Conservation (phyloP, 2,888 invertebrate genomes). For the Siphlonurus alternatus region DNA sequence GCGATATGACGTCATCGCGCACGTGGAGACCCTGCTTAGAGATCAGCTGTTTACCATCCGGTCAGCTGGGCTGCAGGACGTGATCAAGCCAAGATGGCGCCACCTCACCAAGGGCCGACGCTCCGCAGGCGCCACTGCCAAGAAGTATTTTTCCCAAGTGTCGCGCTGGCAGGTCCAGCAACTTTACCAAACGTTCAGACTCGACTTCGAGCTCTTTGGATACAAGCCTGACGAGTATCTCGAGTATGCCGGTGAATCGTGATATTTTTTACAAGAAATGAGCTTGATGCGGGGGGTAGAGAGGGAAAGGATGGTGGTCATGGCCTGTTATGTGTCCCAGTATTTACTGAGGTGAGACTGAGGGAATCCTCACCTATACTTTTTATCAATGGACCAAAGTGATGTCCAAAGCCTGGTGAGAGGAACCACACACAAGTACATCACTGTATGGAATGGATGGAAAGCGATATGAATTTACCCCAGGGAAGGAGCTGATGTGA, state of each 20-base stretch:
- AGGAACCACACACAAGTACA: no score
- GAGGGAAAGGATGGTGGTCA: no score
- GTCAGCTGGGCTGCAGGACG: conserved; percentile 20
- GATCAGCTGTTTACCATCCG: conserved; percentile 32
- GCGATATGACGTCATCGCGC: conserved; percentile 33
- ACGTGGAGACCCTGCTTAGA: conserved; percentile 32
- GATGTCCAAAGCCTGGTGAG: no score
- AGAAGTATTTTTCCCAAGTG: conserved; percentile 29
- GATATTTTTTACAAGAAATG: background rate
- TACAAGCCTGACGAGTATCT: conserved; percentile 26
- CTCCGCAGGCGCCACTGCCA: conserved; percentile 19
- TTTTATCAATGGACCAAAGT: no score
- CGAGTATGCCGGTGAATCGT: conserved; percentile 17
- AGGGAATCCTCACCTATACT: no score
- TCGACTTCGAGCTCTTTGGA: conserved; percentile 35
- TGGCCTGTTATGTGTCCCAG: no score
- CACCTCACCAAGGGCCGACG: conserved; percentile 20
- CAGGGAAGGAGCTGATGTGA: no score
- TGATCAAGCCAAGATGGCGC: conserved; percentile 24
- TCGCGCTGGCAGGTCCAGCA: conserved; percentile 21
- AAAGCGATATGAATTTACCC: no score
- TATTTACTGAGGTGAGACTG: no score
- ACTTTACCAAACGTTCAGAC: conserved; percentile 29
- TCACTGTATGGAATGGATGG: no score
- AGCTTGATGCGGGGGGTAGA: no score